A percentile compares a stretch with the other conserved stretches of the same genome.
Conservation (phyloP, 2,113 vertebrate species). For the Piprites chloris region DNA sequence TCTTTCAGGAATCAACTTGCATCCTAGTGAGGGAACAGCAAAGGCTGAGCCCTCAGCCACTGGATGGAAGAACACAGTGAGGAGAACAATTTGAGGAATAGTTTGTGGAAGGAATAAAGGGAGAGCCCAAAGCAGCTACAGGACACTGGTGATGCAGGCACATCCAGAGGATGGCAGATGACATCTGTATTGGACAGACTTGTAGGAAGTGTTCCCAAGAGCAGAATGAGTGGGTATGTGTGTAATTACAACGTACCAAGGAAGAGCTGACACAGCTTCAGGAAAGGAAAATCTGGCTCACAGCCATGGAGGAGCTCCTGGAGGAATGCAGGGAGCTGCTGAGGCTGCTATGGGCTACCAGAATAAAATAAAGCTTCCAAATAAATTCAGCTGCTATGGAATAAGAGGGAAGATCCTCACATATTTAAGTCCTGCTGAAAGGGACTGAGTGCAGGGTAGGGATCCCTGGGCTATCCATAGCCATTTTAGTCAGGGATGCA, state of each 20-base stretch:
- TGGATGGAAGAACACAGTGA: background rate
- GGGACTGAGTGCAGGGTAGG: background rate
- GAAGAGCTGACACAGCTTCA: constrained; percentile 34
- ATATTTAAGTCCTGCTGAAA: rapidly evolving
- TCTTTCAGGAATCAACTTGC: background rate
- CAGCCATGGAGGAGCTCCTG: background rate
- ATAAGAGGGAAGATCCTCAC: background rate
- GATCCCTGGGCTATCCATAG: background rate
- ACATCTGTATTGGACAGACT: background rate
- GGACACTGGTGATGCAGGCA: rapidly evolving
- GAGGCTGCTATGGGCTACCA: background rate
- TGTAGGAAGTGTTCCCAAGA: background rate
- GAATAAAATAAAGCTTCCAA: background rate
- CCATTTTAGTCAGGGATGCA: background rate
- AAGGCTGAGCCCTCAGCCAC: background rate
- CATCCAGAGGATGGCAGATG: background rate
- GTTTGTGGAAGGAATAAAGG: background rate
- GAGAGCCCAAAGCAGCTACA: background rate
- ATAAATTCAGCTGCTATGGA: background rate
- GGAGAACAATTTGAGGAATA: background rate
- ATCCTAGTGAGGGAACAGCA: background rate
- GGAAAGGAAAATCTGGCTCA: constrained; percentile 14
- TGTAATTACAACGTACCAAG: background rate
- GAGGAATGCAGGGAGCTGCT: background rate
- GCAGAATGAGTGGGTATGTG: background rate